Evolutionary conservation across 35 echinoderm and acorn worm species (phyloP).

Genomic region (Lytechinus pictus): DNA sequence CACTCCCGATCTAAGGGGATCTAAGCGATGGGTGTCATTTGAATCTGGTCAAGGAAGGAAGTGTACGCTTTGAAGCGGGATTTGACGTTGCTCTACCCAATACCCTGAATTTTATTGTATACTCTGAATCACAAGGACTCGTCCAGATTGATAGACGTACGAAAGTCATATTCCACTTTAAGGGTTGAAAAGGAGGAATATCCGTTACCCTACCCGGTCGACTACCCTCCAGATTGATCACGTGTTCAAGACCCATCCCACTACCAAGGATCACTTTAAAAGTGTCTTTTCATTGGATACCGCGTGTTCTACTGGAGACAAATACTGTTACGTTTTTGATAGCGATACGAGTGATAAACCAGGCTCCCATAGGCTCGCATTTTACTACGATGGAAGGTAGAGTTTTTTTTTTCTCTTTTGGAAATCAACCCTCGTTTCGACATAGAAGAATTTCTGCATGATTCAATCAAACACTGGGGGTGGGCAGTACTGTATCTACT

Average conservation of each 20-base stretch:
- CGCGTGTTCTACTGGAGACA: neutral
- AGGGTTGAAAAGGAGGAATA: neutral
- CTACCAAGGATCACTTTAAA: constrained; percentile 32
- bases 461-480: neutral
- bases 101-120: constrained; percentile 61
- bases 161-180: constrained; percentile 55
- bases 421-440: constrained; percentile 19
- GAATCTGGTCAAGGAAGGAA: constrained; percentile 45
- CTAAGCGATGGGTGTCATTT: constrained; percentile 52
- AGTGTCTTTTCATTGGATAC: constrained; percentile 38
- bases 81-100: constrained; percentile 39
- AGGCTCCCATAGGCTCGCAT: constrained; percentile 36
- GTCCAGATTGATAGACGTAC: constrained; percentile 60
- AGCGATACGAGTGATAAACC: constrained; percentile 43
- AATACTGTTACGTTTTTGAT: constrained; percentile 26
- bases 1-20: constrained; percentile 61
- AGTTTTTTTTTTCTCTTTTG: constrained; percentile 62
- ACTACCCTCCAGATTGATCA: constrained; percentile 24
- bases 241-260: constrained; percentile 20
- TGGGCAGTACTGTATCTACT: constrained; percentile 63
- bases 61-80: constrained; percentile 54
- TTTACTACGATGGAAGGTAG: constrained; percentile 22
- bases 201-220: neutral
- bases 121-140: constrained; percentile 53
- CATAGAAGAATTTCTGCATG: constrained; percentile 17